Base-by-base conservation (phyloP, 2,888 invertebrate species). In the Dolomedes plantarius region DNA sequence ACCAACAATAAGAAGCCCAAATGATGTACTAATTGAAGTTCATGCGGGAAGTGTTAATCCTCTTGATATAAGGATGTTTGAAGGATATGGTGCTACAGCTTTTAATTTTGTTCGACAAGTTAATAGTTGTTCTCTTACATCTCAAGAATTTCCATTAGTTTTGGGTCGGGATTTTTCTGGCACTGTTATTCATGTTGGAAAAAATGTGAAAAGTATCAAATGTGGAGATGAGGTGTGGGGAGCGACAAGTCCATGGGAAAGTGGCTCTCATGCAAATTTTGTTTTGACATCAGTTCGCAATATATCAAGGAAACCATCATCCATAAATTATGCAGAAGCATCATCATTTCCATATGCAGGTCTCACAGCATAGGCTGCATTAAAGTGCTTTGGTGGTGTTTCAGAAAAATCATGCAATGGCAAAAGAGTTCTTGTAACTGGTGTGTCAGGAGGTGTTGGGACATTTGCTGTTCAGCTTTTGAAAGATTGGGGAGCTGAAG, bases 141-240 rank as follows among this genome's bases (percentile, higher is more conserved):
- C 82, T 29, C 89, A 91, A n/a, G 96, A 96, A 91, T 95, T 98
- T 91, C 98, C 98, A 6, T 91, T 98, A 88, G 96, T 94, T 56
- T 92, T 96, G 81, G 98, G 99, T 0, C 94, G 98, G 89, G 99
- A 99, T 92, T 98, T 98, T 92, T 93, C 94, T 89, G 99, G 98
- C n/a, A 93, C 93, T 67, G 93, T 98, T 89, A 93, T 94, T 72
- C 94, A 94, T 76, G 94, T 94, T 90, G 97, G 97, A 39, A 93
- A 94, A 74, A 92, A 92, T 36, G 94, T 94, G 0, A 92, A 91
- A 31, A 90, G 92, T 75, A 91, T 95, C 64, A 92, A 93, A 87
- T 91, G 94, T 56, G 98, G 97, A 13, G 94, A 95, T 91, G 93
- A 95, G 92, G 97, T 98, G 31, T 89, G 88, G 89, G 98, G 98